These are phyloP conservation scores for Diacarnus erythraeanus DNA, from an alignment of 37 sponge, comb jelly and placozoan species.

Conservation along the genomic window DNA sequence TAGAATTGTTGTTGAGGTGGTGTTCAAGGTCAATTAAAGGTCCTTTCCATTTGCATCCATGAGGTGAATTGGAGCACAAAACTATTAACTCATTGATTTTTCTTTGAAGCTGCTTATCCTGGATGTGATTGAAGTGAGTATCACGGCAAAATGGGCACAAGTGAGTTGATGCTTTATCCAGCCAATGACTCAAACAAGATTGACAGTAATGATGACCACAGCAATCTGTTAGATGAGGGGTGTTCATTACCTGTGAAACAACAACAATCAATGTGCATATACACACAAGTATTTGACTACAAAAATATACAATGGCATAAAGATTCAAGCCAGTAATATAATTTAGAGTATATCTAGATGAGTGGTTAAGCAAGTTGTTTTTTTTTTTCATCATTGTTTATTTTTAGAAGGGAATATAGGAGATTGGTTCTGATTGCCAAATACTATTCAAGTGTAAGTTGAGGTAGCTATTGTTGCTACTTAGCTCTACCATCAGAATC, in stretches of 20 bases:
- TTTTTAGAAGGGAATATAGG: too few relatives aligned
- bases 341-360: too few relatives aligned
- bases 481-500: too few relatives aligned
- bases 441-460: too few relatives aligned
- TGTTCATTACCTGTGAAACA: neutral
- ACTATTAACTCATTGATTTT: neutral
- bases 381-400: too few relatives aligned
- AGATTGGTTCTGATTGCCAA: too few relatives aligned
- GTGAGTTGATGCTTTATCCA: neutral
- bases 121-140: neutral
- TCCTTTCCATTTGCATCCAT: conserved; percentile 50
- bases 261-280: neutral
- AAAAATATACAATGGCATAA: too few relatives aligned
- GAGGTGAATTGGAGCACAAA: conserved; percentile 10
- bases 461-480: too few relatives aligned
- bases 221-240: conserved; percentile 2
- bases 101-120: conserved; percentile 1
- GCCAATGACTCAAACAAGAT: neutral
- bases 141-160: neutral
- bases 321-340: too few relatives aligned
- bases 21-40: conserved; percentile 4
- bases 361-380: too few relatives aligned
- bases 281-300: too few relatives aligned
- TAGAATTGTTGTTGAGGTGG: neutral
- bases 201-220: conserved; percentile 2